These are phyloP conservation scores for Scolopax rusticola DNA, from an alignment of 2,797 vertebrate genomes.

Conservation along the genomic window DNA sequence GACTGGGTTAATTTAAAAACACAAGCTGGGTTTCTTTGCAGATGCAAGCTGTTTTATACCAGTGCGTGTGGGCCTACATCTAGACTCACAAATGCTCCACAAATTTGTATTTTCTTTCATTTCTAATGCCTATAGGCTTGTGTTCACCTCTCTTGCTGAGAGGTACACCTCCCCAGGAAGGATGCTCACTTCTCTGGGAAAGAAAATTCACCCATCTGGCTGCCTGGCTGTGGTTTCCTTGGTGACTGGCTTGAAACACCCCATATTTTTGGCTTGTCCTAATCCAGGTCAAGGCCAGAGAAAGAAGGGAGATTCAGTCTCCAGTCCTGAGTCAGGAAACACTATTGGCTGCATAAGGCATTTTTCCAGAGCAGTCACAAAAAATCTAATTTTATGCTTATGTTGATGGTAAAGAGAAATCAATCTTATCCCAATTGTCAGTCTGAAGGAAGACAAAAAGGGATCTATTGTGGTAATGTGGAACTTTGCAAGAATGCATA, in stretches of 20 bases:
- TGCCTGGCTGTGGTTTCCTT: not conserved
- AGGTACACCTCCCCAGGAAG: not conserved
- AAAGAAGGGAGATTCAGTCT: not conserved
- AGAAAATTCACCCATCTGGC: not conserved
- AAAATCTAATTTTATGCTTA: not conserved
- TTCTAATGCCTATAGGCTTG: not conserved
- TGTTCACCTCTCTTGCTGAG: not conserved
- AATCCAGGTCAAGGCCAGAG: not conserved
- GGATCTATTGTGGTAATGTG: not conserved
- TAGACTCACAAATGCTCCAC: not conserved
- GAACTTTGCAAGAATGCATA: not conserved
- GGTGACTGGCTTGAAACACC: not conserved
- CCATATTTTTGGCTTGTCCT: not conserved
- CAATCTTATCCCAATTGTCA: not conserved
- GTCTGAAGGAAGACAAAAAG: not conserved
- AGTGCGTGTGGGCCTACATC: not conserved
- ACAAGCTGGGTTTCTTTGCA: not conserved
- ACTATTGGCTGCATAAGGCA: rapidly evolving
- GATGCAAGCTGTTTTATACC: not conserved
- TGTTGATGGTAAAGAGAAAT: not conserved
- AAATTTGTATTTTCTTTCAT: not conserved
- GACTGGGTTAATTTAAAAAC: not conserved
- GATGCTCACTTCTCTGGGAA: not conserved
- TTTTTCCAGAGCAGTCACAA: not conserved
- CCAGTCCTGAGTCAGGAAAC: not conserved